phyloP scores from a whole-genome alignment of 2,113 vertebrate species.

The Sebastes fasciatus region DNA sequence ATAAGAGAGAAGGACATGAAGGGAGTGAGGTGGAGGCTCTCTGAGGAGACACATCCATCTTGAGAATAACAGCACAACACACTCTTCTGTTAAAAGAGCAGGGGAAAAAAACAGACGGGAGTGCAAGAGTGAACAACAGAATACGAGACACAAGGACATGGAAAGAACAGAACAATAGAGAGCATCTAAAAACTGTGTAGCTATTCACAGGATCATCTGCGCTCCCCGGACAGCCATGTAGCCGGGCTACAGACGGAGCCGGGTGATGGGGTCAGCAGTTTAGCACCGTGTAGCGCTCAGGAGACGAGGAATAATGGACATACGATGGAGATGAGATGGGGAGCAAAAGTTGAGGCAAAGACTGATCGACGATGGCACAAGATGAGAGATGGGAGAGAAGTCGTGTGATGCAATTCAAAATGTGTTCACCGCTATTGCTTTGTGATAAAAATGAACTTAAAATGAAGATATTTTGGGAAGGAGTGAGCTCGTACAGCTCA shows the following conservation, averaged over 20 bases:
- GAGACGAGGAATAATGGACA: constrained; percentile 49
- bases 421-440: background rate
- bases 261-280: constrained; percentile 66
- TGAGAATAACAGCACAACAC: background rate
- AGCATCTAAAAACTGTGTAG: constrained; percentile 24
- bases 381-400: background rate
- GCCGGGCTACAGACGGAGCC: constrained; percentile 47
- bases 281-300: constrained; percentile 33
- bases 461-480: background rate
- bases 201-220: constrained; percentile 7
- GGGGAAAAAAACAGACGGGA: background rate
- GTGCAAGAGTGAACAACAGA: accelerated
- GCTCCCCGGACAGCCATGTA: constrained; percentile 43
- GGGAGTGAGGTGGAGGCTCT: background rate
- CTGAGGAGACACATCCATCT: background rate
- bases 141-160: constrained; percentile 14
- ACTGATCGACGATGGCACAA: constrained; percentile 1
- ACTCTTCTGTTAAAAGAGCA: background rate
- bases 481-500: background rate
- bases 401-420: background rate
- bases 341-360: constrained; percentile 38
- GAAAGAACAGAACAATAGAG: constrained; percentile 19
- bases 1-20: constrained; percentile 10
- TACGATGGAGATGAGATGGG: constrained; percentile 40
- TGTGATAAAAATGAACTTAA: background rate